Base-by-base conservation (phyloP, 2,797 vertebrate species). In the Mallotus villosus region DNA sequence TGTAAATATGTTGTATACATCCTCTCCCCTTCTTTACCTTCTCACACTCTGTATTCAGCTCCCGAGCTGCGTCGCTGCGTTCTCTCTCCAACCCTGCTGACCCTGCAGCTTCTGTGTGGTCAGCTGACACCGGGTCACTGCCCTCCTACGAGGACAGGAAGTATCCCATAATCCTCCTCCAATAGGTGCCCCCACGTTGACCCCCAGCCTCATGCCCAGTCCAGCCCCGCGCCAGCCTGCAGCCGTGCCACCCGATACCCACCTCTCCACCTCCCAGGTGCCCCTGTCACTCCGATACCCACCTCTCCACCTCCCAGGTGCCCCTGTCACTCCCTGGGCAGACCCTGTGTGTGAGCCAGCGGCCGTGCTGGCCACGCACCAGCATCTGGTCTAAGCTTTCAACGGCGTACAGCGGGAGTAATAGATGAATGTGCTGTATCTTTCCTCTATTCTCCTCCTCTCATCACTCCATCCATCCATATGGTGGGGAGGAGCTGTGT, bases 221-320 rank as follows among this genome's bases (percentile, higher is more conserved):
- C 41, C 60, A 27, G 41, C 37, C 17, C 7, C 22, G 49, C 32
- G 27, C 63, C 41, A 25, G 6, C 49, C 59, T 57, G 27, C 46
- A 1, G 37, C 34, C 70, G 2, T 17, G 51, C 24, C 59, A 68
- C 63, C 65, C 68, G 74, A 63, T 68, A 60, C 65, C 64, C 32
- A 58, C 63, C 41, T n/a, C 34, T 21, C 17, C 68, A 61, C 11
- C n/a, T 17, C 64, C 66, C 68, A 70, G 68, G 21, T 61, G 68
- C 55, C 55, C 34, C 68, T 24, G 57, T 70, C 68, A 70, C 21
- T 70, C 58, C 68, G 74, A 63, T 68, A 60, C 65, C 64, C 32
- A 58, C 63, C 41, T n/a, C 34, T 21, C 17, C 68, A 61, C 11
- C n/a, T 17, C 64, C 66, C 68, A 70, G 68, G 21, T 61, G 68